These are phyloP conservation scores for Dicentrarchus labrax DNA, from an alignment of 2,113 vertebrate species.

Conservation along the genomic window DNA sequence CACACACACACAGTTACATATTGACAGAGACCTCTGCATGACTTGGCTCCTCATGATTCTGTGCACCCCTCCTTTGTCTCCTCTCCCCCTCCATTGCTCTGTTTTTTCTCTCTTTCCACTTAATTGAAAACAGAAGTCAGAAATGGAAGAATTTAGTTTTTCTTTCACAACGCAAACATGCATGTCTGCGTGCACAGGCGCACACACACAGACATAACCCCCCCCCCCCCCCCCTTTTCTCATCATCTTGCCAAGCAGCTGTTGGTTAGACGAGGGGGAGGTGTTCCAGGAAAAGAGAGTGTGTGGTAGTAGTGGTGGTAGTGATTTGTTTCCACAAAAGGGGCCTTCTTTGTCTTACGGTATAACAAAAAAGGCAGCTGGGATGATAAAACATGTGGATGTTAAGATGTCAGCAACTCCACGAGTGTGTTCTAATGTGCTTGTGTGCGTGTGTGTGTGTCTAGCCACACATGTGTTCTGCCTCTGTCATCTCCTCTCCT, in stretches of 20 bases:
- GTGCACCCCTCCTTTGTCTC: not conserved
- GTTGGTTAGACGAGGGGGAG: constrained; percentile 62
- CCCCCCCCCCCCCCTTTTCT: not conserved
- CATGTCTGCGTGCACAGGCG: not conserved
- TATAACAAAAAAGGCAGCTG: constrained; percentile 56
- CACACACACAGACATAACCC: not conserved
- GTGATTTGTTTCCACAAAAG: constrained; percentile 54
- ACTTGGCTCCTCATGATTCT: constrained; percentile 70
- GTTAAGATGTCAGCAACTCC: constrained; percentile 37
- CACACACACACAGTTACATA: constrained; percentile 67
- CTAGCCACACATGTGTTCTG: constrained; percentile 48
- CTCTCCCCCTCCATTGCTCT: constrained; percentile 18
- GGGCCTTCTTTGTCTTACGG: constrained; percentile 30
- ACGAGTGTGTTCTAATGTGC: constrained; percentile 37
- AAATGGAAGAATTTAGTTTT: constrained; percentile 63
- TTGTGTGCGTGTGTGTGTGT: constrained; percentile 19
- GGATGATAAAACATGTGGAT: constrained; percentile 59
- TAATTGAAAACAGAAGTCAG: constrained; percentile 75
- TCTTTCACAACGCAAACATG: constrained; percentile 43
- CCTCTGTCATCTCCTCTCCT: constrained; percentile 68
- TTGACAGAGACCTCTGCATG: constrained; percentile 74
- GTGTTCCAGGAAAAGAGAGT: constrained; percentile 58
- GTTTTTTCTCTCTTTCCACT: not conserved
- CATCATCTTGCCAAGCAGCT: constrained; percentile 81
- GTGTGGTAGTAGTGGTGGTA: constrained; percentile 28